Evolutionary conservation across 1,140 invertebrate genomes (phyloP), one percentile per base, ranked within the genome.

Genomic region (Diorhabda carinulata): DNA sequence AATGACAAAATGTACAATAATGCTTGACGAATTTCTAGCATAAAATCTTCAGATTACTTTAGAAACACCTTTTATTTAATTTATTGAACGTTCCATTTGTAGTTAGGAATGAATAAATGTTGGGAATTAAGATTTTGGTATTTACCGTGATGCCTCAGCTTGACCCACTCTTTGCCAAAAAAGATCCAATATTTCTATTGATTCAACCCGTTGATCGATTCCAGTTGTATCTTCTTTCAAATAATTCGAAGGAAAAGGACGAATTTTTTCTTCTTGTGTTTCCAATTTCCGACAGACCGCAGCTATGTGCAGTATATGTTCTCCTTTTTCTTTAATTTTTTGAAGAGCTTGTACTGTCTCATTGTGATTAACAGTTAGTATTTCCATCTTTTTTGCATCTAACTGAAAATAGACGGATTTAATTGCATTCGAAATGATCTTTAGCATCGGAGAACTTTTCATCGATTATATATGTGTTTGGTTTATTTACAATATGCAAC

Each of bases 211-310:
- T 43, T 68, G 52, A 3, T 68, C 60, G 25, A 62, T 58, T 43
- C 43, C 67, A 41, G 52, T 47, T 61, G 52, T 75, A 44, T 42
- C 69, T 44, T 59, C 66, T 66, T 61, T 67, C n/a, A 64, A 45
- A 61, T 69, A 67, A 43, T 62, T 60, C 6, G 59, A 56, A 5
- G 70, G 75, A 69, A 74, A 76, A 4, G 71, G 68, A 9, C 70
- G 47, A 66, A 87, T 80, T 72, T 86, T 86, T 77, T 87, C 87
- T 2, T 82, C 78, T 71, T 82, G 78, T 0, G 86, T 86, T 79
- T 87, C 86, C 75, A 84, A 84, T 80, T 85, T 86, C 57, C 84
- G 74, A 69, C 86, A 87, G n/a, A 87, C 78, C 0, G 79, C 79
- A 3, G 83, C 82, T 43, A 87, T 72, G 43, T 84, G 81, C 3